phyloP scores from a whole-genome alignment of 1,140 invertebrate genomes.

The Trichoplusia ni region DNA sequence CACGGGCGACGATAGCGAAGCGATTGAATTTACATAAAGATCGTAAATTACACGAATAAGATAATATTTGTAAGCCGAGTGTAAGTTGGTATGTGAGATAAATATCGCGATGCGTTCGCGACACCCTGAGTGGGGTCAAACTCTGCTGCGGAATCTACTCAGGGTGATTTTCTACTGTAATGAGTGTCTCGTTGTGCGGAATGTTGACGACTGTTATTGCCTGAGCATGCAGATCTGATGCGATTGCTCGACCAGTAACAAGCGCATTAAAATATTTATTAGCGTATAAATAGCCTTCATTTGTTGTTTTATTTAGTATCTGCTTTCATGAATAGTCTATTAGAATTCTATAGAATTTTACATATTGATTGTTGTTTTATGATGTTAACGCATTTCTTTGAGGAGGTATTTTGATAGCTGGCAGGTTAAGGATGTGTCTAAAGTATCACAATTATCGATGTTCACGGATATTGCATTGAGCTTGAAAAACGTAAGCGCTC shows the following conservation, averaged over 20 bases:
- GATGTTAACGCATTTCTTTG: not conserved
- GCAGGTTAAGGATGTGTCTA: not conserved
- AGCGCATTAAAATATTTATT: conserved; percentile 39
- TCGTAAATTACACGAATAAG: not conserved
- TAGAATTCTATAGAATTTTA: not conserved
- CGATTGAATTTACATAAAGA: not conserved
- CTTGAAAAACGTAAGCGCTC: no score
- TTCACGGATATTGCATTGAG: no score
- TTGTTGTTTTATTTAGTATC: conserved; percentile 9
- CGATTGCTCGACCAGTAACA: conserved; percentile 25
- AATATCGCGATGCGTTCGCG: conserved; percentile 3
- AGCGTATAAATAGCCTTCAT: conserved; percentile 9
- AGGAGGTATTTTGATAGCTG: not conserved
- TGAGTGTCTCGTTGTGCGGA: conserved; percentile 36
- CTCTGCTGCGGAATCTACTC: conserved; percentile 24
- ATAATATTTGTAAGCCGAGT: not conserved
- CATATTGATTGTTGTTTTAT: not conserved
- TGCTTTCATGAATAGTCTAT: not conserved
- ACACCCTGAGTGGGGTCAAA: conserved; percentile 21
- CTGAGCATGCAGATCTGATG: conserved; percentile 37
- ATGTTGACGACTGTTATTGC: conserved; percentile 41
- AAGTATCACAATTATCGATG: not conserved
- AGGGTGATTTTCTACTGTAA: conserved; percentile 26
- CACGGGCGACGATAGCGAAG: not conserved
- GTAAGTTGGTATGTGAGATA: conserved; percentile 21